Evolutionary conservation across 1,140 invertebrate species (phyloP), one percentile per base, ranked within the genome.

Genomic region (Dysdera silvatica): DNA sequence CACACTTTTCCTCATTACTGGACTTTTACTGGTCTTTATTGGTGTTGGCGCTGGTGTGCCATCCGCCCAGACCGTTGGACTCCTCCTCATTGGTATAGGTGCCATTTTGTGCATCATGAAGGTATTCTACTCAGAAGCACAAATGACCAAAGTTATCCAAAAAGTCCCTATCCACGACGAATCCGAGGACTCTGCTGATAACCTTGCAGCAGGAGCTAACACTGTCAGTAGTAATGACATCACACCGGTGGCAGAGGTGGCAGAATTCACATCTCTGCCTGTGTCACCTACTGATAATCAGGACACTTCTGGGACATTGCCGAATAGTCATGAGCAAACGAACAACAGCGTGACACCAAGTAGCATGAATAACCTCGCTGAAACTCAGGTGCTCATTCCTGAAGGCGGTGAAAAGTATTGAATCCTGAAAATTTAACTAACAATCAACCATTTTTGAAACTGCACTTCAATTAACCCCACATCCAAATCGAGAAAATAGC

Each of bases 1-100:
- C 12, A 68, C 64, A 3, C 32, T 68, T 26, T 62, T 61, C 43
- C 53, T 69, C 23, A 61, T 69, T 43, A 61, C 67, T 7, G 68
- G 68, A 5, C 53, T 70, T 24, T n/a, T 68, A 12, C 37, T 67
- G 12, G 51, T 70, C 14, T 68, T 70, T 47, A 67, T 70, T n/a
- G 68, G 68, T 1, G 67, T 70, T 12, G 68, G 67, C 8, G 59
- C 61, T 7, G 35, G 18, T 0, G 63, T 67, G 41, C 52, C 54
- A 24, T 40, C 51, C 7, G 61, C 68, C 0, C 68, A 68, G 45
- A 67, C 64, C 3, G 56, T 70, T 8, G 68, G 68, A 26, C 52
- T 70, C 16, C 14, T 67, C 4, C 65, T 68, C 41, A 63, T 70
- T 40, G 68, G 51, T 4, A n/a, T 70, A 10, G 68, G 68, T 23